A percentile compares a stretch with the other conserved stretches of the same genome.
Conservation (phyloP, 1,140 invertebrate genomes). For the Acyrthosiphon pisum region DNA sequence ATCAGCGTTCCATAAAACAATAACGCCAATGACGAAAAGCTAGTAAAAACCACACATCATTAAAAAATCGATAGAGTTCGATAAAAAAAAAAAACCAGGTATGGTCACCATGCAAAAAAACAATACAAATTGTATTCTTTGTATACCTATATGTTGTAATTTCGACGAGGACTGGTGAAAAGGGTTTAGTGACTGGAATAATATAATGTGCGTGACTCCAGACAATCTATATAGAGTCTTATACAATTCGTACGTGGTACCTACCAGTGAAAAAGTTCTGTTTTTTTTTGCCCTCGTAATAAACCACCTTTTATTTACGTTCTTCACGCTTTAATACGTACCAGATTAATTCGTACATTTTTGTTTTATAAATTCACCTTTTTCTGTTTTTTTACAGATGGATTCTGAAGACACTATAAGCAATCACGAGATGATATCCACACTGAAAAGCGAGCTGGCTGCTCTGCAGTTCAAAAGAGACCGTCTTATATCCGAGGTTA, state of each 20-base stretch:
- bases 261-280: not conserved
- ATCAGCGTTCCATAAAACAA: not conserved
- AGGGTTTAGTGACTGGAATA: not conserved
- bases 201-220: slow-evolving; percentile 16
- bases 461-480: slow-evolving; percentile 82
- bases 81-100: not conserved
- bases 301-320: not conserved
- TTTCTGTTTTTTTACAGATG: slow-evolving; percentile 51
- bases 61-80: not conserved
- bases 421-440: slow-evolving; percentile 73
- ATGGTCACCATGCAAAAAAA: not conserved
- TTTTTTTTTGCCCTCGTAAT: not conserved
- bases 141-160: not conserved
- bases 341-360: not conserved
- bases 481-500: slow-evolving; percentile 76
- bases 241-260: slow-evolving; percentile 15
- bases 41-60: not conserved
- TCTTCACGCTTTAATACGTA: not conserved
- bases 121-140: not conserved
- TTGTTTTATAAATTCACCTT: not conserved
- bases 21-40: not conserved
- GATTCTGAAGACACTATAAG: slow-evolving; percentile 67
- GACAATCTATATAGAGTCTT: not conserved
- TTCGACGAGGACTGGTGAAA: not conserved
- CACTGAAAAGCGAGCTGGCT: slow-evolving; percentile 79